phyloP scores from a whole-genome alignment of 2,797 vertebrate species.

The Lindbergichthys nudifrons region DNA sequence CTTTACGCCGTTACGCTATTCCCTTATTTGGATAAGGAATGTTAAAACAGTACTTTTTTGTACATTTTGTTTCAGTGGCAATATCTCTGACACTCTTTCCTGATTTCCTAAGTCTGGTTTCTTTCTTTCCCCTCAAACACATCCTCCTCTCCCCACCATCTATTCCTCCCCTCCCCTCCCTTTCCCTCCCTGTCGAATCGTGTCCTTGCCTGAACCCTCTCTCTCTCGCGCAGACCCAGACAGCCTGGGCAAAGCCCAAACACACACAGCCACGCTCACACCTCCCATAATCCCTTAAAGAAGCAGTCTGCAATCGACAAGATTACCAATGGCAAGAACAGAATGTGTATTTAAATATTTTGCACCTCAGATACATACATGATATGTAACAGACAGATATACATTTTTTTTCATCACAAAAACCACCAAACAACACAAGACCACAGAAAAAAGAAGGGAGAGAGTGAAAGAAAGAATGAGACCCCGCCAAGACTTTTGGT shows the following conservation, averaged over 20 bases:
- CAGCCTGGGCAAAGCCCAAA: constrained; percentile 72
- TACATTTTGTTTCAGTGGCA: constrained; percentile 63
- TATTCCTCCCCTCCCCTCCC: constrained; percentile 72
- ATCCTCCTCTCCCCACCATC: constrained; percentile 63
- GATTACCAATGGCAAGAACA: constrained; percentile 89
- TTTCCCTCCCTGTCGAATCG: constrained; percentile 74
- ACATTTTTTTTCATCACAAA: constrained; percentile 88
- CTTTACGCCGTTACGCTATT: constrained; percentile 25
- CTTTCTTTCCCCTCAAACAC: constrained; percentile 65
- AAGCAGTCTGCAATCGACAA: constrained; percentile 72
- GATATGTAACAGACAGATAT: constrained; percentile 92
- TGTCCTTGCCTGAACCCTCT: constrained; percentile 82
- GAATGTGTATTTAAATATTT: constrained; percentile 93
- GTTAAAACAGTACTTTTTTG: constrained; percentile 53
- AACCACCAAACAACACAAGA: constrained; percentile 90
- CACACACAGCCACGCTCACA: constrained; percentile 47
- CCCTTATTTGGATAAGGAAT: constrained; percentile 67
- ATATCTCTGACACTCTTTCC: constrained; percentile 65
- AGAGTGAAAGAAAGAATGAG: constrained; percentile 80
- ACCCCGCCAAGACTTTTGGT: constrained; percentile 82
- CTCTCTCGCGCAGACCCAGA: constrained; percentile 73
- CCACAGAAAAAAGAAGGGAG: constrained; percentile 86
- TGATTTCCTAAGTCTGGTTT: constrained; percentile 73
- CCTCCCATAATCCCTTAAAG: constrained; percentile 62
- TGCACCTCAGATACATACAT: constrained; percentile 90